These are phyloP conservation scores for Gallinago paraguaiae DNA, from an alignment of 2,113 vertebrate species.

Conservation along the genomic window DNA sequence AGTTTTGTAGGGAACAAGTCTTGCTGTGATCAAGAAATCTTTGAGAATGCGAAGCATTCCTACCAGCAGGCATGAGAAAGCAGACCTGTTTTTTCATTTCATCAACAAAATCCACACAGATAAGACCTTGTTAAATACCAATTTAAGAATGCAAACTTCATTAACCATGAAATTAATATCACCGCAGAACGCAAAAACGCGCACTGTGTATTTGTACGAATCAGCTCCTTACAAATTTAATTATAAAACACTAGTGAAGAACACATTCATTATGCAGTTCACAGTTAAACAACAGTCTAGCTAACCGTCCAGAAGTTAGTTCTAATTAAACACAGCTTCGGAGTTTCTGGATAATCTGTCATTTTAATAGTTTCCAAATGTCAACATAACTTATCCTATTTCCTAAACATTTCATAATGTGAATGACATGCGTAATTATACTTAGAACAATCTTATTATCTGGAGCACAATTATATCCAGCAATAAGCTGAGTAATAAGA, in stretches of 20 bases:
- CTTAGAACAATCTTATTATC: conserved; percentile 35
- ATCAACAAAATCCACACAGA: conserved; percentile 26
- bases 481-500: conserved; percentile 3
- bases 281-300: not conserved
- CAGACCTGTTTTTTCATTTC: conserved; percentile 9
- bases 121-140: conserved; percentile 27
- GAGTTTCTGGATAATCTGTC: conserved; percentile 12
- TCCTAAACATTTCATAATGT: conserved; percentile 31
- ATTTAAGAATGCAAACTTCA: conserved; percentile 36
- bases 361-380: conserved; percentile 34
- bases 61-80: not conserved
- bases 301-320: conserved; percentile 26
- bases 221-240: conserved; percentile 11
- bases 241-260: conserved; percentile 17
- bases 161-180: conserved; percentile 63
- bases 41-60: not conserved
- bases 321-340: conserved; percentile 40
- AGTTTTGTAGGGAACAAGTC: not conserved
- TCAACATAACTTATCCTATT: not conserved
- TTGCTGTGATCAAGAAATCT: not conserved
- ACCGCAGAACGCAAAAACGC: not conserved
- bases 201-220: not conserved
- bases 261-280: not conserved
- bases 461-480: not conserved
- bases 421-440: conserved; percentile 20